These are phyloP conservation scores for Drosophila yooni DNA, from an alignment of 2,888 invertebrate genomes.

Conservation along the genomic window DNA sequence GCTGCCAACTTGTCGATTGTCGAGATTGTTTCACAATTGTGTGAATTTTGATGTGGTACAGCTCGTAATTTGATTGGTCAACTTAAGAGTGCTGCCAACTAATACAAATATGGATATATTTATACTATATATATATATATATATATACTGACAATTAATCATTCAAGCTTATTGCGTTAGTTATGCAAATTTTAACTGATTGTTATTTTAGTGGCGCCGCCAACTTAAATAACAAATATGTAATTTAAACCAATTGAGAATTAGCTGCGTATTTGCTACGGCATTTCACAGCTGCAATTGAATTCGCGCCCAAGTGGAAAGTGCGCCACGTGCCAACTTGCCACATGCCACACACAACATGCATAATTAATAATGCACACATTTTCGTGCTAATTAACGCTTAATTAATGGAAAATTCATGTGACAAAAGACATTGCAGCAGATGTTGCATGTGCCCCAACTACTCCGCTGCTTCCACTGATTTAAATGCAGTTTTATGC, in stretches of 20 bases:
- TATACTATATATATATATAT: not conserved
- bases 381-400: slow-evolving; percentile 67
- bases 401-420: slow-evolving; percentile 71
- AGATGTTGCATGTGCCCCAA: slow-evolving; percentile 55
- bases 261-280: not conserved
- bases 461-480: slow-evolving; percentile 43
- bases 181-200: not conserved
- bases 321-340: slow-evolving; percentile 26
- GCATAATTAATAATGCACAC: slow-evolving; percentile 69
- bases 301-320: slow-evolving; percentile 35
- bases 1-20: slow-evolving; percentile 5
- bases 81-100: not conserved
- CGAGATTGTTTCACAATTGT: not conserved
- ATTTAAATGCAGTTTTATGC: slow-evolving; percentile 71
- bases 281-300: slow-evolving; percentile 31
- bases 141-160: not conserved
- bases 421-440: slow-evolving; percentile 47
- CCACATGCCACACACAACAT: slow-evolving; percentile 34
- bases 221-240: not conserved
- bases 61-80: not conserved
- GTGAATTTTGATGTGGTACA: not conserved
- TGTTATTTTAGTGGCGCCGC: not conserved
- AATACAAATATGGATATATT: not conserved
- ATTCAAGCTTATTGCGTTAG: not conserved
- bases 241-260: slow-evolving; percentile 9